Conservation (phyloP, 2,797 vertebrate genomes). For the Tokudaia tokunoshimensis region DNA sequence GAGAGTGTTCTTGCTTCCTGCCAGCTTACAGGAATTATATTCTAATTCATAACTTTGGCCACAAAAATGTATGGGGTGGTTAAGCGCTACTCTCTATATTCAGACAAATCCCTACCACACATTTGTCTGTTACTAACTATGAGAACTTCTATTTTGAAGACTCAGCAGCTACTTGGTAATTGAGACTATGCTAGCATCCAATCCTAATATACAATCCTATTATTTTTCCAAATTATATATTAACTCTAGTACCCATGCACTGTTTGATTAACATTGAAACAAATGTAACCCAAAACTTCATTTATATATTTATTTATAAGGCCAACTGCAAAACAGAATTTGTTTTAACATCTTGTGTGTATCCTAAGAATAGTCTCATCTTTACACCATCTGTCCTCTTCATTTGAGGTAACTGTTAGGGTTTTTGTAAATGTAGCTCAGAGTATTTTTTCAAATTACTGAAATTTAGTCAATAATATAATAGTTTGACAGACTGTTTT, state of each 20-base stretch:
- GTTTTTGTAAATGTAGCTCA: not conserved
- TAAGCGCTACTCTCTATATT: not conserved
- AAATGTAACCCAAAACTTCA: not conserved
- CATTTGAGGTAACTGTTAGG: constrained; percentile 8
- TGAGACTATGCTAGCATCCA: not conserved
- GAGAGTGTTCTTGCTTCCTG: not conserved
- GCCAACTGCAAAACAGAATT: constrained; percentile 56
- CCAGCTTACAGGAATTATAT: not conserved
- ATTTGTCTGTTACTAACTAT: not conserved
- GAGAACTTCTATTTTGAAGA: not conserved
- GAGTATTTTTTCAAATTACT: not conserved
- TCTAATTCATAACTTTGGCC: not conserved
- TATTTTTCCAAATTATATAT: not conserved
- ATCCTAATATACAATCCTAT: not conserved
- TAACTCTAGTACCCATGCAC: not conserved
- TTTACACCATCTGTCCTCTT: not conserved
- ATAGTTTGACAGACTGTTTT: not conserved
- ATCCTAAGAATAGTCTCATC: constrained; percentile 28
- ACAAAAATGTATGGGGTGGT: not conserved
- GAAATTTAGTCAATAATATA: not conserved
- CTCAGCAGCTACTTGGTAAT: not conserved
- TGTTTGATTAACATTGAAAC: not conserved
- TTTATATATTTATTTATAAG: constrained; percentile 24
- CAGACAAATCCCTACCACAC: not conserved
- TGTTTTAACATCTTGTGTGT: constrained; percentile 17